phyloP scores from a whole-genome alignment of 2,113 vertebrate species.

The Ceyx cyanopectus region DNA sequence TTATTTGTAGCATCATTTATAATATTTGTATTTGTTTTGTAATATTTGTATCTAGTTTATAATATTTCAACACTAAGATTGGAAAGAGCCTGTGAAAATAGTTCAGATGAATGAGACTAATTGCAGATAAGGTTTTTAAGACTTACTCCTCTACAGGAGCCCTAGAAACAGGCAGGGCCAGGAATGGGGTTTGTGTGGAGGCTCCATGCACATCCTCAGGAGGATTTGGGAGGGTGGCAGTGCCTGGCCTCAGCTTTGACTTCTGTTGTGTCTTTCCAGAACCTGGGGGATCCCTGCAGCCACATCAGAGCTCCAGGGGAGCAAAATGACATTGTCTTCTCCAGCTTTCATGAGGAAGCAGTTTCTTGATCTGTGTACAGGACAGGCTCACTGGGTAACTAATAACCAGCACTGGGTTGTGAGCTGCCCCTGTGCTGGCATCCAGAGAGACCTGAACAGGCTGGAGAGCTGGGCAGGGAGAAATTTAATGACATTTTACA shows the following conservation, averaged over 20 bases:
- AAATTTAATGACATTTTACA: too few species aligned
- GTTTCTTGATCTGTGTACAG: neutral
- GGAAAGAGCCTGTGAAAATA: neutral
- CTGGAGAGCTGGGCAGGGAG: too few species aligned
- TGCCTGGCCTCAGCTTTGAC: neutral
- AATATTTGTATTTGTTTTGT: neutral
- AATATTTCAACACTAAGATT: slow-evolving; percentile 40
- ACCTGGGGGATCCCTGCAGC: neutral
- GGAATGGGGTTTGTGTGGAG: rapidly evolving
- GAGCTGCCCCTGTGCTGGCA: neutral
- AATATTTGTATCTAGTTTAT: neutral
- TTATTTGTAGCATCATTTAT: neutral
- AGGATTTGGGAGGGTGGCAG: neutral
- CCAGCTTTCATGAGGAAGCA: neutral
- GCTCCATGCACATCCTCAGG: neutral
- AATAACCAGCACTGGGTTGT: neutral
- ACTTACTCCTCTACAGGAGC: neutral
- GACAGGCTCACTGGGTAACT: neutral
- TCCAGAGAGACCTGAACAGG: too few species aligned
- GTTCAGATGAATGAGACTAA: neutral
- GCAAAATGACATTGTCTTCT: neutral
- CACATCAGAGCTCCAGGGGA: neutral
- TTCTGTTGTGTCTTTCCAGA: neutral
- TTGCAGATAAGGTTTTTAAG: too few species aligned
- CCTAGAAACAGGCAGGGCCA: rapidly evolving